A percentile compares a stretch with the other conserved stretches of the same genome.
Conservation (phyloP, 2,888 invertebrate genomes). For the Drosophila infuscata region DNA sequence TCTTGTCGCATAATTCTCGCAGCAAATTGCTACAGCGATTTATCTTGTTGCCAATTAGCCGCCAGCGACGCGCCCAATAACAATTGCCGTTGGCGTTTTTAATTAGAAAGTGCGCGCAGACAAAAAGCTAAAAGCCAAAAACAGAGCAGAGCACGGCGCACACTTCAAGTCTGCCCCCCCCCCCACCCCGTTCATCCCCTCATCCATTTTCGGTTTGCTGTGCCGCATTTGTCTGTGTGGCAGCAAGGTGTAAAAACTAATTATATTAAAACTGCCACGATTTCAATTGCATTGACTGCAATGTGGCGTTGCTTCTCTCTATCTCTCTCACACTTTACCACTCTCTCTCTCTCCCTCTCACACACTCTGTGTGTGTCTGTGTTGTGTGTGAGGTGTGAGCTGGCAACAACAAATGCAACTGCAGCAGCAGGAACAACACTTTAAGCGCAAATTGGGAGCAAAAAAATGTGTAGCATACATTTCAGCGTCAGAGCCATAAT, state of each 20-base stretch:
- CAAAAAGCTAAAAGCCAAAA: conserved; percentile 36
- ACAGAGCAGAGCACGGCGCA: not conserved
- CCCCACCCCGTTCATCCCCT: not conserved
- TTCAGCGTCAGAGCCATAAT: conserved; percentile 62
- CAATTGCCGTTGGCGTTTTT: conserved; percentile 72
- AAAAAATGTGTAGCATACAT: conserved; percentile 60
- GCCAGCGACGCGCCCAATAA: conserved; percentile 43
- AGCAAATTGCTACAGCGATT: conserved; percentile 71
- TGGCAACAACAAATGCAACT: conserved; percentile 16
- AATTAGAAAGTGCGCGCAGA: conserved; percentile 71
- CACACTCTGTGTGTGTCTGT: conserved; percentile 8
- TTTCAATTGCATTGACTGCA: conserved; percentile 73
- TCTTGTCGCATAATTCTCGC: conserved; percentile 73
- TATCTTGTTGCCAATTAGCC: conserved; percentile 77
- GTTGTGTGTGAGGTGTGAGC: conserved; percentile 36
- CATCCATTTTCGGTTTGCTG: not conserved
- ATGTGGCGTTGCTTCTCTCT: conserved; percentile 2
- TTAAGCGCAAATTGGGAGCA: conserved; percentile 26
- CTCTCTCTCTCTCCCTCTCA: not conserved
- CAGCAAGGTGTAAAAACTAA: conserved; percentile 77
- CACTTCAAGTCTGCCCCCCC: conserved; percentile 4
- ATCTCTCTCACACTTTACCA: not conserved
- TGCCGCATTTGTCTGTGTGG: conserved; percentile 24
- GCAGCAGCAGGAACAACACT: conserved; percentile 15
- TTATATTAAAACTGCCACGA: conserved; percentile 80